These are phyloP conservation scores for Quiscalus mexicanus DNA, from an alignment of 2,113 vertebrate genomes.

Conservation along the genomic window DNA sequence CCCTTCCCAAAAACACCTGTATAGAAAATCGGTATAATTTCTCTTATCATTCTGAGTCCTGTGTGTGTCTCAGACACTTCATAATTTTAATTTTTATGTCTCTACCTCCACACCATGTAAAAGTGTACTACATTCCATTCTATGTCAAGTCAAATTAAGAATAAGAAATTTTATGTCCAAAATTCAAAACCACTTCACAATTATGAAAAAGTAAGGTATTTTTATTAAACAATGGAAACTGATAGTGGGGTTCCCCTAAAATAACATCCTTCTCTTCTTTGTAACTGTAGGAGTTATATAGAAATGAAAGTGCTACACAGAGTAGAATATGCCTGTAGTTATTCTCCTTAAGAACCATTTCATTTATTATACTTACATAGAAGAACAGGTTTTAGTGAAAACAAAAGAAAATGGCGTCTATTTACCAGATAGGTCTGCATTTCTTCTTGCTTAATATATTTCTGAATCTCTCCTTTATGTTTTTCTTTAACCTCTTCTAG, in stretches of 20 bases:
- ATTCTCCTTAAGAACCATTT: neutral
- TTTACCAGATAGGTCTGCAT: neutral
- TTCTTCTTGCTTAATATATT: conserved; percentile 2
- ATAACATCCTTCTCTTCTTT: neutral
- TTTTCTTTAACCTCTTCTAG: conserved; percentile 73
- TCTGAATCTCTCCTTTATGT: conserved; percentile 15
- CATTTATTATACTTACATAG: neutral
- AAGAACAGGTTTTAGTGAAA: neutral
- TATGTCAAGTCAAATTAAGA: neutral
- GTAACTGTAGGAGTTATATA: neutral
- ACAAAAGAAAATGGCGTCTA: neutral
- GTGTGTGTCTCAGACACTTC: neutral
- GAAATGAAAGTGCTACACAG: neutral
- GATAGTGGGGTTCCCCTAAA: neutral
- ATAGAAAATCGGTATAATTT: neutral
- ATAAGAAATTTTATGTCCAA: neutral
- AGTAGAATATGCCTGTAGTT: neutral
- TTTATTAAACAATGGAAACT: neutral
- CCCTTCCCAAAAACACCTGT: accelerated
- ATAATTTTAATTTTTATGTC: neutral
- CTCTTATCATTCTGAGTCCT: neutral
- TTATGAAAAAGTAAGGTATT: neutral
- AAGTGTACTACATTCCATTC: neutral
- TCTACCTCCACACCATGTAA: neutral
- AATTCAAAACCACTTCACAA: neutral